phyloP scores from a whole-genome alignment of 2,888 invertebrate species.

The Prosopocoilus inquinatus region DNA sequence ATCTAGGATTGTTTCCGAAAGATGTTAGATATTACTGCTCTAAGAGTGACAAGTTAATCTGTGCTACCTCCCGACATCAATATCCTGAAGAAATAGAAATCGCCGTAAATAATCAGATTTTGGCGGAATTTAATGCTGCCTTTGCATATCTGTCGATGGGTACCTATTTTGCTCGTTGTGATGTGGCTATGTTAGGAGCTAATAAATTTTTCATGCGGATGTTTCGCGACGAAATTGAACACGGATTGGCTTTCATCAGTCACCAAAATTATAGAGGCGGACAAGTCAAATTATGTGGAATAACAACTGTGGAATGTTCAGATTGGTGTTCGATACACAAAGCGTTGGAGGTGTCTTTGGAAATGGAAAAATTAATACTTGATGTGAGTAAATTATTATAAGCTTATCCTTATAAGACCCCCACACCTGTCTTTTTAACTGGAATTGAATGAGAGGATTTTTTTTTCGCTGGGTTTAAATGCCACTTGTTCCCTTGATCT shows the following conservation, averaged over 20 bases:
- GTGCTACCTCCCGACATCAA: conserved; percentile 5
- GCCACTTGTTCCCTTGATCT: background rate
- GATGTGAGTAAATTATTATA: conserved; percentile 31
- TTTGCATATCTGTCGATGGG: conserved; percentile 64
- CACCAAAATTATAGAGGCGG: conserved; percentile 54
- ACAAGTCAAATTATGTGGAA: conserved; percentile 40
- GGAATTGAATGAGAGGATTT: background rate
- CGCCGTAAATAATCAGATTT: conserved; percentile 57
- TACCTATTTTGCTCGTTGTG: conserved; percentile 51
- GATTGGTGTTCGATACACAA: conserved; percentile 49
- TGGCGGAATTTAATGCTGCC: conserved; percentile 59
- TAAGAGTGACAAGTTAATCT: background rate
- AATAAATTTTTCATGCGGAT: conserved; percentile 52
- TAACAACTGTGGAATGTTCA: conserved; percentile 39
- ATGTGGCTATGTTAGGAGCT: conserved; percentile 50
- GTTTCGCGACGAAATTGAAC: conserved; percentile 54
- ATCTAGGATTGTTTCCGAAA: background rate
- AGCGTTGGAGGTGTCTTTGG: conserved; percentile 46
- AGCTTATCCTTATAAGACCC: too few species aligned
- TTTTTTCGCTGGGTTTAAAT: background rate
- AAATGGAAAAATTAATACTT: conserved; percentile 44
- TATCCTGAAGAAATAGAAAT: conserved; percentile 53
- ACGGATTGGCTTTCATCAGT: conserved; percentile 50
- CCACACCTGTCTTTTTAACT: background rate
- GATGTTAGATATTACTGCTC: too few species aligned